These are phyloP conservation scores for Apamea anceps DNA, from an alignment of 2,888 invertebrate species.

Conservation along the genomic window DNA sequence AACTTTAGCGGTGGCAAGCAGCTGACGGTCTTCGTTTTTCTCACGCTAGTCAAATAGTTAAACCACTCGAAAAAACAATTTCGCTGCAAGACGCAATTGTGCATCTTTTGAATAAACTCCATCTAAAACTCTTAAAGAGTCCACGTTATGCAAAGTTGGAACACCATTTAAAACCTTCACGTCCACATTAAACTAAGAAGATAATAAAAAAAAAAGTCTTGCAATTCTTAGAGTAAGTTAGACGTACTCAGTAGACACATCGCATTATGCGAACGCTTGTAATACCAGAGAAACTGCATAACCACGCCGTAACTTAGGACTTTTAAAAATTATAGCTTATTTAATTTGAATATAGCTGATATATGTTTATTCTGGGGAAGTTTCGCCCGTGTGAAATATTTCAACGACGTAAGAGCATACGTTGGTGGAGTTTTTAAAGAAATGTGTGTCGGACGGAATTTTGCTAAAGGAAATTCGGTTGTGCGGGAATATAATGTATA, in stretches of 20 bases:
- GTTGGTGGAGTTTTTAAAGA: conserved; percentile 56
- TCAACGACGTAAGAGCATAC: conserved; percentile 57
- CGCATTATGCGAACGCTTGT: conserved; percentile 66
- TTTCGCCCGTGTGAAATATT: conserved; percentile 62
- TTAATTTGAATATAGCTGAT: conserved; percentile 76
- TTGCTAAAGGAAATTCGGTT: conserved; percentile 50
- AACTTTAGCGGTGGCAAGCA: conserved; percentile 29
- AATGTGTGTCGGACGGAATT: conserved; percentile 48
- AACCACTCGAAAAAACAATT: conserved; percentile 40
- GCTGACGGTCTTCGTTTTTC: conserved; percentile 15
- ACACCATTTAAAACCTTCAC: conserved; percentile 49
- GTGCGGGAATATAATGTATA: conserved; percentile 33
- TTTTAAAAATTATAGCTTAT: conserved; percentile 75
- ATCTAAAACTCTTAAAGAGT: conserved; percentile 43
- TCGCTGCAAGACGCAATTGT: conserved; percentile 21
- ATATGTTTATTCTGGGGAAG: conserved; percentile 65
- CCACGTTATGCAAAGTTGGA: conserved; percentile 52
- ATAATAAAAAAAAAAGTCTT: conserved; percentile 49
- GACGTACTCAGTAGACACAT: conserved; percentile 48
- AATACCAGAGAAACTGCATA: conserved; percentile 70
- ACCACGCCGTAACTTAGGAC: conserved; percentile 59
- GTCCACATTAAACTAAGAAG: conserved; percentile 41
- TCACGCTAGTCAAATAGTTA: conserved; percentile 26
- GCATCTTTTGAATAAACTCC: conserved; percentile 43
- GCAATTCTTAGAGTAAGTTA: conserved; percentile 47